Evolutionary conservation across 2,113 vertebrate genomes (phyloP).

Genomic region (Delphinus delphis): DNA sequence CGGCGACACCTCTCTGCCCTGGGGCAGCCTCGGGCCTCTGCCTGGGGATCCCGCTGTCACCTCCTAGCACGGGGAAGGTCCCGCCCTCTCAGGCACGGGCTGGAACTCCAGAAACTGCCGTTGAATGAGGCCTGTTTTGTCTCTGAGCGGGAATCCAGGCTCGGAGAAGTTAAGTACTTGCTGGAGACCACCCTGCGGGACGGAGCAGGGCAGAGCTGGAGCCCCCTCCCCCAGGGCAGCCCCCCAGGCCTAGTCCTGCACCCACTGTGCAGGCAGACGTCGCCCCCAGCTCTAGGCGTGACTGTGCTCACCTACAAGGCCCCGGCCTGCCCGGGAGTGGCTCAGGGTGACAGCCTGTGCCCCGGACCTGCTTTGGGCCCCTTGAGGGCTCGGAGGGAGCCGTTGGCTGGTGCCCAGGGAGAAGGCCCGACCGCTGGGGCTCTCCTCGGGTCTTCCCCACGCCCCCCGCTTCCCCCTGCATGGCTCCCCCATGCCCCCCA

Average conservation of each 20-base stretch:
- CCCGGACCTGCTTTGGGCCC: not conserved
- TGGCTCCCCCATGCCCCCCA: fast-evolving
- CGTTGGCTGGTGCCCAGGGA: not conserved
- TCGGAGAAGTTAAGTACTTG: not conserved
- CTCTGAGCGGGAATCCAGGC: not conserved
- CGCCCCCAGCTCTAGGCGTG: not conserved
- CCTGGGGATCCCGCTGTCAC: fast-evolving
- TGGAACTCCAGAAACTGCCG: fast-evolving
- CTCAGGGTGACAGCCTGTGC: not conserved
- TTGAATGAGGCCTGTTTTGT: not conserved
- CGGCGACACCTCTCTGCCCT: not conserved
- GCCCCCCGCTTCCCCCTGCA: fast-evolving
- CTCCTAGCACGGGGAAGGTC: not conserved
- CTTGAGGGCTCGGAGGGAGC: too few relatives aligned
- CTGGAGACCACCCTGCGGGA: not conserved
- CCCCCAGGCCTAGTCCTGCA: not conserved
- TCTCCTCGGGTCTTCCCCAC: fast-evolving
- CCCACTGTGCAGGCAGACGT: too few relatives aligned
- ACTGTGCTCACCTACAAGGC: not conserved
- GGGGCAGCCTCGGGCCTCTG: not conserved
- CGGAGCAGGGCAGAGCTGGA: not conserved
- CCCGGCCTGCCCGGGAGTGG: not conserved
- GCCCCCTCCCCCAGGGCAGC: too few relatives aligned
- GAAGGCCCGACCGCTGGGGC: not conserved
- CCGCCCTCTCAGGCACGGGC: not conserved